Conservation (phyloP, 2,797 vertebrate genomes). For the Arnoldichthys spilopterus region DNA sequence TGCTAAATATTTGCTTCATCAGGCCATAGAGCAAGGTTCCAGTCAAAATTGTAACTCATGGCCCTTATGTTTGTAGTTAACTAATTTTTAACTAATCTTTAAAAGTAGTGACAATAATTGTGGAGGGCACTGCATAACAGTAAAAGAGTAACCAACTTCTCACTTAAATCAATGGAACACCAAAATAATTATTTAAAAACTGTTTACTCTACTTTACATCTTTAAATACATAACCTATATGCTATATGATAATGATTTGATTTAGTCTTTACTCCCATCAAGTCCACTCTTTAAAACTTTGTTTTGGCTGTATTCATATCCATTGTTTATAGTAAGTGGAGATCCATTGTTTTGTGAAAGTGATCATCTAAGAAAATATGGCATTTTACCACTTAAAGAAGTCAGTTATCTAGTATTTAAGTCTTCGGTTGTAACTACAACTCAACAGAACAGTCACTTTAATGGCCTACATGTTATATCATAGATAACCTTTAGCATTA, state of each 20-base stretch:
- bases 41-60: too few relatives aligned
- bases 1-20: too few relatives aligned
- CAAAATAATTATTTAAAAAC: not conserved
- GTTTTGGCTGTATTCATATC: constrained; percentile 10
- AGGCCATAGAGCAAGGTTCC: too few relatives aligned
- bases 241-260: not conserved
- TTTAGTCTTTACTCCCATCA: not conserved
- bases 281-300: not conserved
- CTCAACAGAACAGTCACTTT: not conserved
- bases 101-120: too few relatives aligned
- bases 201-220: not conserved
- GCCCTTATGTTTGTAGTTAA: too few relatives aligned
- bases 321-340: not conserved
- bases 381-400: not conserved
- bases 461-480: not conserved
- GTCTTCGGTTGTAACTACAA: not conserved
- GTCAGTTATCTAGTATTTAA: not conserved
- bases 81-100: too few relatives aligned
- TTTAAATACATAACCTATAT: not conserved
- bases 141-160: not conserved
- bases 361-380: not conserved
- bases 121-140: too few relatives aligned
- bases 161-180: not conserved
- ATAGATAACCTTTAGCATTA: not conserved
- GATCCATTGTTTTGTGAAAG: not conserved